Percentiles rank a stretch among this genome's conserved stretches.
Evolutionary conservation across 2,113 vertebrate genomes (phyloP).

Genomic region (Chaenocephalus aceratus): DNA sequence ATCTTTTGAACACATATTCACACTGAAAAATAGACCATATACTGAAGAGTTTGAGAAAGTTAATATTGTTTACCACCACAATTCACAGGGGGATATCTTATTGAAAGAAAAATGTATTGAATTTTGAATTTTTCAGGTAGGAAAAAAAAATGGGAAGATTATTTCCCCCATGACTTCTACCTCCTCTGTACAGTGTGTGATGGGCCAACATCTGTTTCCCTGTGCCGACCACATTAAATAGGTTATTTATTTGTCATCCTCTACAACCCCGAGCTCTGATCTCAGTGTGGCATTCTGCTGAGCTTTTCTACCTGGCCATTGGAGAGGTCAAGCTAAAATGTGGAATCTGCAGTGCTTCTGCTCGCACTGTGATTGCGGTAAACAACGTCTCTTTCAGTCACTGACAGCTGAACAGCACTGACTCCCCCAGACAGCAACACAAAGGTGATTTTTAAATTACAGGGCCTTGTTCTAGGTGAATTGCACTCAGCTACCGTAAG

Average conservation of each 20-base stretch:
- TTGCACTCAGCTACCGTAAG: conserved; percentile 38
- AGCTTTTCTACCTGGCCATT: conserved; percentile 12
- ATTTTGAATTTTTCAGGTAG: conserved; percentile 35
- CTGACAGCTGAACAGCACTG: conserved; percentile 66
- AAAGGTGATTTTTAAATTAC: conserved; percentile 74
- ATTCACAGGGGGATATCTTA: conserved; percentile 26
- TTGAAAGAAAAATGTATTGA: conserved; percentile 42
- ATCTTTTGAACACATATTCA: conserved; percentile 1
- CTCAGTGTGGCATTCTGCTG: conserved; percentile 2
- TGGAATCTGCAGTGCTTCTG: conserved; percentile 38
- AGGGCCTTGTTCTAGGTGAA: conserved; percentile 48
- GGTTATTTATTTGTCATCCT: conserved; percentile 30
- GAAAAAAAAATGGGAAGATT: conserved; percentile 6
- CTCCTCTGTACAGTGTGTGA: conserved; percentile 16
- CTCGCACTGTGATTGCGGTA: conserved; percentile 53
- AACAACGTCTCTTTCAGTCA: conserved; percentile 61
- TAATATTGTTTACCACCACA: conserved; percentile 44
- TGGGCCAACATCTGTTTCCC: conserved; percentile 32
- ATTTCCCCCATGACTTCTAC: conserved; percentile 37
- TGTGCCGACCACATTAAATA: conserved; percentile 15
- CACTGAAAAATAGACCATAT: conserved; percentile 6
- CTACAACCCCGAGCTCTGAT: conserved; percentile 34
- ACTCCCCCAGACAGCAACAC: conserved; percentile 68
- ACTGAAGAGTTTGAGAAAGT: conserved; percentile 34
- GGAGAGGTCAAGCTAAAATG: conserved; percentile 53